Base-by-base conservation (phyloP, 2,888 invertebrate species). In the Pterostichus madidus region DNA sequence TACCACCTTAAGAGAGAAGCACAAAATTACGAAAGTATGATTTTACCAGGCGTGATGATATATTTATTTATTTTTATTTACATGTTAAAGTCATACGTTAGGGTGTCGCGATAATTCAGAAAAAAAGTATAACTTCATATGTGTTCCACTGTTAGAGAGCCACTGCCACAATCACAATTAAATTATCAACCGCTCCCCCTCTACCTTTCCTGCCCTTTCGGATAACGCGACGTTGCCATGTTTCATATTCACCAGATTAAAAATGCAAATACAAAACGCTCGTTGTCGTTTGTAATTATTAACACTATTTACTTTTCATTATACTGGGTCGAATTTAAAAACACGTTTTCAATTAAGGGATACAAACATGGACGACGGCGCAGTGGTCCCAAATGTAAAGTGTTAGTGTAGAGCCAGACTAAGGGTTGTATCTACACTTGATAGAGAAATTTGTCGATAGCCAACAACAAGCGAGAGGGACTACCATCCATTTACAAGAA, bases 241-340 rank as follows among this genome's bases (percentile, higher is more conserved):
- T 44, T 71, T 75, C 75, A 75, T 13, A 52, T 73, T 11, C 31
- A n/a, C 11, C 75, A 31, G 80, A 80, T 81, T 81, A 81, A 81
- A 81, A 81, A 81, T 81, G 75, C 81, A 81, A 81, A 81, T 81
- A 81, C 32, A 71, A 71, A 71, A 49, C 52, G 8, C 49, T 17
- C 49, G 10, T 15, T 32, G 31, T 31, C 32, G 24, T 46, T 13
- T 10, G 52, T 75, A 75, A 75, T 81, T 75, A 81, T 81, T 75
- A 75, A 49, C 61, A 81, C 75, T 81, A 81, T 81, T 81, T 81
- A 81, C 81, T 81, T 81, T 81, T 81, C 81, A 81, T 81, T 81
- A 81, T 75, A 75, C 56, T 15, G 32, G 56, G 46, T 35, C 44
- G 75, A 81, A 75, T 81, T 81, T 81, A 81, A 81, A 81, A 81